Evolutionary conservation across 2,888 invertebrate genomes (phyloP).

Genomic region (Erebia aethiops): DNA sequence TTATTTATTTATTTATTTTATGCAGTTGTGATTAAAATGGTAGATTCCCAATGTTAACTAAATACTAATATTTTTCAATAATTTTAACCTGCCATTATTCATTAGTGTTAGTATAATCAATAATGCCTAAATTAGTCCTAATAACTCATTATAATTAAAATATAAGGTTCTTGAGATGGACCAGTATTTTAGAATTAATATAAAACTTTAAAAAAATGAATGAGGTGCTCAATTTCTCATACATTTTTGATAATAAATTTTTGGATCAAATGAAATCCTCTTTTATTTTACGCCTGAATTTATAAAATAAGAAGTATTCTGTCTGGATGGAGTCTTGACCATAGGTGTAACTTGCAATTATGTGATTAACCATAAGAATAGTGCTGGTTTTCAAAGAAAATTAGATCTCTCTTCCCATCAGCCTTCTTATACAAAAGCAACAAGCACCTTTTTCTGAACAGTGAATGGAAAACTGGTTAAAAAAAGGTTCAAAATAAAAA

Average conservation of each 20-base stretch:
- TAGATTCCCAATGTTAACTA: background rate
- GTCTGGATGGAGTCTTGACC: too few species aligned
- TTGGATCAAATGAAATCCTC: slow-evolving; percentile 48
- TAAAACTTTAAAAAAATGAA: slow-evolving; percentile 40
- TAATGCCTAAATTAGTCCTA: slow-evolving; percentile 13
- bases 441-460: too few species aligned
- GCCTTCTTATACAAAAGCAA: too few species aligned
- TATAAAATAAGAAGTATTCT: too few species aligned
- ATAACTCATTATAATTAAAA: slow-evolving; percentile 5
- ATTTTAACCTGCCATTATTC: slow-evolving; percentile 36
- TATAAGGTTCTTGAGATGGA: slow-evolving; percentile 20
- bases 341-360: too few species aligned
- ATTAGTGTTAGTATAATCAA: slow-evolving; percentile 13
- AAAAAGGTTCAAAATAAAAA: too few species aligned
- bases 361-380: too few species aligned
- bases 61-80: slow-evolving; percentile 7
- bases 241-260: slow-evolving; percentile 59
- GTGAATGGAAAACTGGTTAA: too few species aligned
- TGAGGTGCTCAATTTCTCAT: slow-evolving; percentile 70
- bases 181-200: slow-evolving; percentile 20
- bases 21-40: too few species aligned
- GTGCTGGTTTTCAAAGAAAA: too few species aligned
- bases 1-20: too few species aligned
- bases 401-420: too few species aligned
- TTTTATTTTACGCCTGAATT: background rate